Conservation (phyloP, 2,888 invertebrate species). For the Nezara viridula region DNA sequence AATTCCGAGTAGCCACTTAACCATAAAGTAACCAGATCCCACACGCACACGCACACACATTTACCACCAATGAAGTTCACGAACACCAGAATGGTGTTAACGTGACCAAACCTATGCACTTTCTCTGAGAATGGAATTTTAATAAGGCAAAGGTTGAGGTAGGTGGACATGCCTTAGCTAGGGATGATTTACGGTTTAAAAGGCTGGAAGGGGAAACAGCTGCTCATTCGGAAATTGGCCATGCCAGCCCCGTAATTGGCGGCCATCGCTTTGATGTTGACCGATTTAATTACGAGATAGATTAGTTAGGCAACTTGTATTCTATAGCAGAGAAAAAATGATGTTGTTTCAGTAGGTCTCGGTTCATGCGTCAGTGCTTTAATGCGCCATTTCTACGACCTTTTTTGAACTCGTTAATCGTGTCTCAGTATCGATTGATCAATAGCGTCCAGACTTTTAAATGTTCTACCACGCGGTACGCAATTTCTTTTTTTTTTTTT, state of each 20-base stretch:
- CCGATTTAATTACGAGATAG: conserved; percentile 16
- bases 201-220: conserved; percentile 6
- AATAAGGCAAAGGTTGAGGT: conserved; percentile 1
- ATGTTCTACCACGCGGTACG: too few relatives aligned
- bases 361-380: too few relatives aligned
- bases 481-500: too few relatives aligned
- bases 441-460: too few relatives aligned
- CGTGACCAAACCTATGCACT: conserved; percentile 14
- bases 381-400: too few relatives aligned
- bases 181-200: neutral
- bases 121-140: conserved; percentile 23
- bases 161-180: neutral
- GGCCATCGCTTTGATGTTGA: neutral
- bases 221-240: conserved; percentile 11
- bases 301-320: neutral
- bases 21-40: neutral
- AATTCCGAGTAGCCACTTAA: neutral
- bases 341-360: too few relatives aligned
- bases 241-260: neutral
- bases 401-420: too few relatives aligned
- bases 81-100: neutral
- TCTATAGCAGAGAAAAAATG: neutral
- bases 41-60: neutral
- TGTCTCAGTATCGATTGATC: too few relatives aligned
- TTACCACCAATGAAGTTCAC: neutral